Evolutionary conservation across 2,888 invertebrate genomes (phyloP), one percentile per base, ranked within the genome.

Genomic region (Caenorhabditis sp.): DNA sequence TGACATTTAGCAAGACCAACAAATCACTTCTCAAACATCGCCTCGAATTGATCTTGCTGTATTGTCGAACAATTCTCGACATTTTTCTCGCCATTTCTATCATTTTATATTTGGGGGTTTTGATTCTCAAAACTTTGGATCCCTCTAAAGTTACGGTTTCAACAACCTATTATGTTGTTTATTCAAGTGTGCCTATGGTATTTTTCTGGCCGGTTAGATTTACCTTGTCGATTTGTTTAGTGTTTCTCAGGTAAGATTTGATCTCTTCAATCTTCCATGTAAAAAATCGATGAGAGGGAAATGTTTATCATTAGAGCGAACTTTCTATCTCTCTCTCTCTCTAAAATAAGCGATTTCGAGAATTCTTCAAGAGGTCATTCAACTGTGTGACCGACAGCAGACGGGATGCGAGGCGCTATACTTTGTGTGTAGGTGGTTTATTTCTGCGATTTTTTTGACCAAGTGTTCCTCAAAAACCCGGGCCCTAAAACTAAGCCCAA

Each of bases 121-220:
- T 71, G 12, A 27, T 66, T 17, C 21, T 66, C 36, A 71, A 66
- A 37, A 60, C 71, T 0, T 57, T 71, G 57, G 60, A 71, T 36
- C 21, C 23, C 19, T 59, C 59, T 31, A 71, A 71, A 43, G 63
- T 63, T 2, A 62, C 57, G 17, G 36, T 53, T 0, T n/a, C 31
- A 4, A 63, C 66, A 21, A 71, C 66, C 12, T 66, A 71, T 49
- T 63, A 66, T 50, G 66, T 71, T 0, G 60, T 71, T 10, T 71
- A 62, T 57, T 66, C 71, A 4, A 60, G 62, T 23, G 57, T 65
- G 0, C 71, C 71, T 0, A 54, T 58, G 21, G 65, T 62, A 8
- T 66, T 71, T 23, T 12, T 71, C 0, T 66, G 71, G 71, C 66
- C 71, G 0, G 53, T 50, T 27, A 58, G 71, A 57, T 63, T 71